These are phyloP conservation scores for Strigamia crassipes DNA, from an alignment of 2,888 invertebrate species.

Conservation along the genomic window DNA sequence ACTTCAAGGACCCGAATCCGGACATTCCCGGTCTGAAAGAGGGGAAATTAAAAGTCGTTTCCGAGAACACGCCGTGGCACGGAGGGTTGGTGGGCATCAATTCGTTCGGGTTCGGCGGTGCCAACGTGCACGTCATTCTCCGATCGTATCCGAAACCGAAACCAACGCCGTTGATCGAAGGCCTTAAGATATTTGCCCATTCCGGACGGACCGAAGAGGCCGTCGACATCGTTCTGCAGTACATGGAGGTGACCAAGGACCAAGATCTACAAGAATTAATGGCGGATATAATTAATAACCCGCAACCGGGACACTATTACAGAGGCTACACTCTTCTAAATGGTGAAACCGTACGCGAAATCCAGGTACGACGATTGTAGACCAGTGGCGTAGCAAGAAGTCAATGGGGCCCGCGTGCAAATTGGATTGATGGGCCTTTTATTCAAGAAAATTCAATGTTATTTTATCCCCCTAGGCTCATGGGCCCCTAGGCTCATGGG, in stretches of 20 bases:
- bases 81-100: constrained; percentile 93
- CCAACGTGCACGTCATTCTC: constrained; percentile 88
- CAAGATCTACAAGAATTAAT: constrained; percentile 77
- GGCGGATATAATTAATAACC: constrained; percentile 72
- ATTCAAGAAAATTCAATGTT: too few species aligned
- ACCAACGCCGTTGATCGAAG: constrained; percentile 56
- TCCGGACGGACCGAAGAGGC: constrained; percentile 86
- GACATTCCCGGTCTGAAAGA: constrained; percentile 89
- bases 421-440: too few species aligned
- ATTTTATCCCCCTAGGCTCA: too few species aligned
- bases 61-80: constrained; percentile 78
- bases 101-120: constrained; percentile 98
- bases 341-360: constrained; percentile 57
- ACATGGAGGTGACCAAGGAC: constrained; percentile 65
- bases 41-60: constrained; percentile 88
- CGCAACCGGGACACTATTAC: constrained; percentile 75
- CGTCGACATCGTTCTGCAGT: constrained; percentile 68
- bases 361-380: too few species aligned
- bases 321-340: constrained; percentile 81
- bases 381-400: too few species aligned
- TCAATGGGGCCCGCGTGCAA: too few species aligned
- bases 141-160: constrained; percentile 77
- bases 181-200: constrained; percentile 73
- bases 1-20: constrained; percentile 82
- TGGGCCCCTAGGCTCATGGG: too few species aligned